A percentile compares a stretch with the other conserved stretches of the same genome.
Conservation (phyloP, 2,113 vertebrate species). For the Tachysurus fulvidraco region DNA sequence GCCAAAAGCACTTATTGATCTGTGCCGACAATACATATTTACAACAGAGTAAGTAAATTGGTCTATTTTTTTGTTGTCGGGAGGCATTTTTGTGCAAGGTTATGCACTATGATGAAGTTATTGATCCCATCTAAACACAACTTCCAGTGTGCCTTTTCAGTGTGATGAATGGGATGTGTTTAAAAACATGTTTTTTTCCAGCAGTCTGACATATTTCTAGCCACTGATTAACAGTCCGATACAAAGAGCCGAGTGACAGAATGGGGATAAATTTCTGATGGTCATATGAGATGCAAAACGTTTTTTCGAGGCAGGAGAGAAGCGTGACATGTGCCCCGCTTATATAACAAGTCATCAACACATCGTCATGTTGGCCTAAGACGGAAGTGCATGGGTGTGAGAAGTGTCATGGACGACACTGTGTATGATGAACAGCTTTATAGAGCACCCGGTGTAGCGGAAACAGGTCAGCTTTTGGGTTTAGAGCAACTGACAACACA, state of each 20-base stretch:
- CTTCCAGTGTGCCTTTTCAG: background rate
- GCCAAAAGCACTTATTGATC: constrained; percentile 19
- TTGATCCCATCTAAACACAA: constrained; percentile 25
- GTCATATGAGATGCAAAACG: constrained; percentile 24
- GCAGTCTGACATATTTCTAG: constrained; percentile 35
- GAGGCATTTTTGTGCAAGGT: background rate
- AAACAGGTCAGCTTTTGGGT: constrained; percentile 22
- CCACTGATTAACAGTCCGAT: constrained; percentile 40
- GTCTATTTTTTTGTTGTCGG: constrained; percentile 14
- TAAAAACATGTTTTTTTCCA: constrained; percentile 22
- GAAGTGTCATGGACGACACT: constrained; percentile 25
- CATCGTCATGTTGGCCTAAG: constrained; percentile 28
- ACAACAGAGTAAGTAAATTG: constrained; percentile 35
- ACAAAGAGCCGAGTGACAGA: constrained; percentile 48
- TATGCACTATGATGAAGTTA: constrained; percentile 27
- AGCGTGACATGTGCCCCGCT: constrained; percentile 37
- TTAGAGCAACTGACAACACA: constrained; percentile 20
- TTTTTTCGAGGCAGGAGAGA: constrained; percentile 10
- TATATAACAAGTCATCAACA: constrained; percentile 55
- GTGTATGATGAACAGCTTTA: constrained; percentile 31
- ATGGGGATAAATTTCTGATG: constrained; percentile 39
- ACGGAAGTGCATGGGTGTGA: constrained; percentile 36
- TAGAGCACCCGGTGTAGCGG: background rate
- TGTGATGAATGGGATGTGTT: constrained; percentile 19
- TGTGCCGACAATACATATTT: constrained; percentile 25